Conservation (phyloP, 2,113 vertebrate species). For the Suricata suricatta region DNA sequence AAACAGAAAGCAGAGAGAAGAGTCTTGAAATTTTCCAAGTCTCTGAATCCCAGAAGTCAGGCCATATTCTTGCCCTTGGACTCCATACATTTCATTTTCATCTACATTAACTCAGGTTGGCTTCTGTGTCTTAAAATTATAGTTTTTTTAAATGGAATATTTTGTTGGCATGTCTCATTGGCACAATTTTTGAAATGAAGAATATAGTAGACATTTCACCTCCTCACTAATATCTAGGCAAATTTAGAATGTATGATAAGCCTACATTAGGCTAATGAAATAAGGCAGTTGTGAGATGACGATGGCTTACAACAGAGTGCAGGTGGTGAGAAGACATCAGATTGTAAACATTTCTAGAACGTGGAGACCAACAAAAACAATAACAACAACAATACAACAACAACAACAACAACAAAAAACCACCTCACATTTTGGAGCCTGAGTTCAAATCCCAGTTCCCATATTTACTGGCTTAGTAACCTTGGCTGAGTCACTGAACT, state of each 20-base stretch:
- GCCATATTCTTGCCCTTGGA: background rate
- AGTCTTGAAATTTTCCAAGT: background rate
- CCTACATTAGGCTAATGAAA: background rate
- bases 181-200: background rate
- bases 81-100: background rate
- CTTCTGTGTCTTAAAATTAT: slow-evolving; percentile 20
- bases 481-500: background rate
- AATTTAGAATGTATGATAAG: background rate
- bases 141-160: background rate
- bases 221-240: background rate
- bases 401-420: background rate
- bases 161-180: background rate
- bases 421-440: background rate
- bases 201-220: background rate
- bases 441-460: background rate
- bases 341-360: background rate
- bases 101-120: background rate
- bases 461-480: background rate
- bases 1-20: background rate
- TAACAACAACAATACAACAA: background rate
- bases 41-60: background rate
- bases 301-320: background rate
- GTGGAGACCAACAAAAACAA: background rate
- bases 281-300: background rate
- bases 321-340: background rate